phyloP scores from a whole-genome alignment of 2,113 vertebrate species.

The Hymenochirus boettgeri region DNA sequence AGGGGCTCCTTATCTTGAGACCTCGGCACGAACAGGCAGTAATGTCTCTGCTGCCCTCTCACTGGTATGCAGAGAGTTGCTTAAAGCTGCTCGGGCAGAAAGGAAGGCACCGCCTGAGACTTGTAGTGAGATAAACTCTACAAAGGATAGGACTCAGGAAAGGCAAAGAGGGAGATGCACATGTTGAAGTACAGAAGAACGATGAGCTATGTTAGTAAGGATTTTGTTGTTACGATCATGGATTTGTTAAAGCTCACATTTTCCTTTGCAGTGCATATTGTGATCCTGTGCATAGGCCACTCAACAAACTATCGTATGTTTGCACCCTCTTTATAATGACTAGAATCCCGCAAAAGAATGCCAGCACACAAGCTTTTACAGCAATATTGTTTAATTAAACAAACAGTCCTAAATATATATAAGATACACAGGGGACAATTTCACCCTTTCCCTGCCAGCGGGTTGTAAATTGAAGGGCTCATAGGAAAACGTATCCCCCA shows the following conservation, averaged over 20 bases:
- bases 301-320: too few relatives aligned
- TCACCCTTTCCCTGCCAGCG: conserved; percentile 34
- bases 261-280: too few relatives aligned
- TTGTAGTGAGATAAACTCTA: conserved; percentile 58
- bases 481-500: conserved; percentile 19
- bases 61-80: conserved; percentile 59
- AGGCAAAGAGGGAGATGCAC: conserved; percentile 41
- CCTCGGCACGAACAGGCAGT: conserved; percentile 66
- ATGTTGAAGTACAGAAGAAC: too few relatives aligned
- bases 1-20: conserved; percentile 66
- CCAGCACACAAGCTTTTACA: too few relatives aligned
- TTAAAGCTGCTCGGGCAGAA: conserved; percentile 61
- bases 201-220: too few relatives aligned
- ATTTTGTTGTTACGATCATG: too few relatives aligned
- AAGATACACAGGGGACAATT: conserved; percentile 8
- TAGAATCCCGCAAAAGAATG: too few relatives aligned
- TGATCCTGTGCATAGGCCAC: too few relatives aligned
- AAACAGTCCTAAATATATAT: conserved; percentile 21
- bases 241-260: too few relatives aligned
- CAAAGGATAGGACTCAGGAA: neutral
- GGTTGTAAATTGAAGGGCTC: conserved; percentile 13
- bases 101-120: conserved; percentile 55
- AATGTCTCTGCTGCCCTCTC: conserved; percentile 65
- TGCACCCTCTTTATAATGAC: too few relatives aligned
- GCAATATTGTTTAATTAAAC: conserved; percentile 26